Evolutionary conservation across 2,797 vertebrate species (phyloP).

Genomic region (Glossophaga mutica): DNA sequence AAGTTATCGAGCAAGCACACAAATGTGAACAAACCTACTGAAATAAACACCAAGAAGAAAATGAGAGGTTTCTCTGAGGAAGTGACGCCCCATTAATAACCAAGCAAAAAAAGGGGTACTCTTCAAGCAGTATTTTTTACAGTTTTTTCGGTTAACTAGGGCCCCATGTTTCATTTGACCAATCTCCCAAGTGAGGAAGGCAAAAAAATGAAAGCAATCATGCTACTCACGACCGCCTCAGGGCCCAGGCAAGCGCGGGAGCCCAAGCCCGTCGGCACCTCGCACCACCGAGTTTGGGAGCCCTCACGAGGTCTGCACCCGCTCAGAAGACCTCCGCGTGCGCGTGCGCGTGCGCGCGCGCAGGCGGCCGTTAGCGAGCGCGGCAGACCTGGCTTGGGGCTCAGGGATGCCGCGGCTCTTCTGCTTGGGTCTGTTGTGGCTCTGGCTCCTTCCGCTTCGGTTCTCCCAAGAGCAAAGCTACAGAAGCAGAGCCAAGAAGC

Average conservation of each 20-base stretch:
- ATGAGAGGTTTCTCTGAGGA: neutral
- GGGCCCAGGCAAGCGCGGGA: rapidly evolving
- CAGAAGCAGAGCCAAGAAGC: neutral
- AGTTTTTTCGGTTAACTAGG: neutral
- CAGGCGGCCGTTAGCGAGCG: neutral
- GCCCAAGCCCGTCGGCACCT: rapidly evolving
- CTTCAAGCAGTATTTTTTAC: neutral
- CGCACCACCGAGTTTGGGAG: rapidly evolving
- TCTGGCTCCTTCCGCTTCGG: neutral
- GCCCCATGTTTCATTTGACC: neutral
- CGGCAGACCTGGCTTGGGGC: rapidly evolving
- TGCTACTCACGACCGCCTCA: neutral
- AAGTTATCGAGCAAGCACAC: neutral
- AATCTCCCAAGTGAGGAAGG: neutral
- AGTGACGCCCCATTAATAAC: neutral
- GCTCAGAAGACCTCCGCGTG: neutral
- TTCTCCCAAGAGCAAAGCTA: neutral
- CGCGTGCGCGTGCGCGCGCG: rapidly evolving
- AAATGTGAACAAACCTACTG: neutral
- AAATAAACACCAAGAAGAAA: neutral
- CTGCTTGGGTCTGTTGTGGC: neutral
- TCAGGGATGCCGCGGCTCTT: neutral
- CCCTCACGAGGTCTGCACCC: neutral
- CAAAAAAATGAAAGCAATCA: neutral
- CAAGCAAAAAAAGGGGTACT: neutral